phyloP scores from a whole-genome alignment of 2,888 invertebrate genomes.

The Tinea semifulvella region DNA sequence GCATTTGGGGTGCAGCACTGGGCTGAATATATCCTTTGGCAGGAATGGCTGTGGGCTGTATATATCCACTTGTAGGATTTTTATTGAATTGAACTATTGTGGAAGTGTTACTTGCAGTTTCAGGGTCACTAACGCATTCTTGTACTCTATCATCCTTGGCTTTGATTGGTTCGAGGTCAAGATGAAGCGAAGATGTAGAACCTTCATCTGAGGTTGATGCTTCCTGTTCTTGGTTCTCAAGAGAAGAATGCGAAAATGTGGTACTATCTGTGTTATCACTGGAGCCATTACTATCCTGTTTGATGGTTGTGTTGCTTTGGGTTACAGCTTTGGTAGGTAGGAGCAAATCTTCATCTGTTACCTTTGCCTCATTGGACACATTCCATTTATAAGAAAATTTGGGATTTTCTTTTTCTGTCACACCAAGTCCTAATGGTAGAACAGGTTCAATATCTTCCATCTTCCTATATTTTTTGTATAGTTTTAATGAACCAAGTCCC shows the following conservation, averaged over 20 bases:
- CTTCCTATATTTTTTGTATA: conserved; percentile 67
- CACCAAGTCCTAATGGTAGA: conserved; percentile 70
- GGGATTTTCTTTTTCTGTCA: conserved; percentile 50
- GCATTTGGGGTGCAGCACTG: conserved; percentile 27
- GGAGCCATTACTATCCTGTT: conserved; percentile 45
- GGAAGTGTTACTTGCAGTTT: conserved; percentile 37
- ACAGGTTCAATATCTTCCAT: conserved; percentile 75
- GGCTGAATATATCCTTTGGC: conserved; percentile 37
- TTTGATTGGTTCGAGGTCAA: conserved; percentile 40
- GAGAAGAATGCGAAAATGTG: conserved; percentile 50
- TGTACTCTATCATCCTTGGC: conserved; percentile 25
- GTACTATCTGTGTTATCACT: conserved; percentile 60
- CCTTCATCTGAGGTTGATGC: conserved; percentile 49
- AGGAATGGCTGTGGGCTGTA: conserved; percentile 33
- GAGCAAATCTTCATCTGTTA: conserved; percentile 49
- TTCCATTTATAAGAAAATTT: conserved; percentile 52
- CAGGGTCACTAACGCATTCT: conserved; percentile 20
- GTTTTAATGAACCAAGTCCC: conserved; percentile 51
- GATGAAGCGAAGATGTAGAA: conserved; percentile 46
- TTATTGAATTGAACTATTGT: conserved; percentile 39
- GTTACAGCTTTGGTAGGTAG: conserved; percentile 45
- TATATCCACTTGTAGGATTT: conserved; percentile 42
- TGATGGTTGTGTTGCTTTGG: conserved; percentile 38
- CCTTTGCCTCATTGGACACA: conserved; percentile 49
- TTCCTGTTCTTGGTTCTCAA: conserved; percentile 44